These are phyloP conservation scores for Lepas anatifera DNA, from an alignment of 2,888 invertebrate species.

Conservation along the genomic window DNA sequence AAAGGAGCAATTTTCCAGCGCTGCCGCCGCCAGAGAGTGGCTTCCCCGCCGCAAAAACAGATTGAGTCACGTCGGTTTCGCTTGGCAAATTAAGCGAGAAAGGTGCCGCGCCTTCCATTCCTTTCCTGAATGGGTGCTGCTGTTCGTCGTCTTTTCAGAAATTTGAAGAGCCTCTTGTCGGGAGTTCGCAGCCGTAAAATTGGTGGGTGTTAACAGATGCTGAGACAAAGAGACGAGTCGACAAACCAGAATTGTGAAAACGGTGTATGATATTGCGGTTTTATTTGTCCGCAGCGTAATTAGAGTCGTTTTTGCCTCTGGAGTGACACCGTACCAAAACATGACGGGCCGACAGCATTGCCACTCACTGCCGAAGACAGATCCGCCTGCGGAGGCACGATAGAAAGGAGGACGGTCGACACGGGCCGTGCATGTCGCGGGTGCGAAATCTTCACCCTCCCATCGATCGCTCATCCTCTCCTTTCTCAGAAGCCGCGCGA, in stretches of 20 bases:
- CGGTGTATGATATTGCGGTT: background rate
- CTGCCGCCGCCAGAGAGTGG: background rate
- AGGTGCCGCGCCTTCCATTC: background rate
- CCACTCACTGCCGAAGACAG: too few species aligned
- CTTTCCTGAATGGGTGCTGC: background rate
- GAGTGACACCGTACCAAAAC: background rate
- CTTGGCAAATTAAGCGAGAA: conserved; percentile 4
- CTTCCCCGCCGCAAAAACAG: background rate
- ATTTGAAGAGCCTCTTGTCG: background rate
- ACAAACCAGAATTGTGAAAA: conserved; percentile 9
- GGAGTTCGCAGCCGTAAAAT: background rate
- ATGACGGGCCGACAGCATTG: background rate
- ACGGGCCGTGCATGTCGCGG: background rate
- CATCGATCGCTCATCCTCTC: too few species aligned
- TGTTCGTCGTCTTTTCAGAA: background rate
- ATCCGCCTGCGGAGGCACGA: too few species aligned
- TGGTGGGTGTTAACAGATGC: background rate
- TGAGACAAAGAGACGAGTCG: background rate
- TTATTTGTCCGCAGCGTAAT: background rate
- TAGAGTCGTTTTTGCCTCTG: background rate
- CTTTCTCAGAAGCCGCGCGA: too few species aligned
- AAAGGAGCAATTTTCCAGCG: conserved; percentile 8
- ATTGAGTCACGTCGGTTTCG: background rate
- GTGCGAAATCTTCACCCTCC: too few species aligned
- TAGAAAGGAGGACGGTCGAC: background rate